Conservation (phyloP, 2,113 vertebrate species). For the Dipodomys spectabilis region DNA sequence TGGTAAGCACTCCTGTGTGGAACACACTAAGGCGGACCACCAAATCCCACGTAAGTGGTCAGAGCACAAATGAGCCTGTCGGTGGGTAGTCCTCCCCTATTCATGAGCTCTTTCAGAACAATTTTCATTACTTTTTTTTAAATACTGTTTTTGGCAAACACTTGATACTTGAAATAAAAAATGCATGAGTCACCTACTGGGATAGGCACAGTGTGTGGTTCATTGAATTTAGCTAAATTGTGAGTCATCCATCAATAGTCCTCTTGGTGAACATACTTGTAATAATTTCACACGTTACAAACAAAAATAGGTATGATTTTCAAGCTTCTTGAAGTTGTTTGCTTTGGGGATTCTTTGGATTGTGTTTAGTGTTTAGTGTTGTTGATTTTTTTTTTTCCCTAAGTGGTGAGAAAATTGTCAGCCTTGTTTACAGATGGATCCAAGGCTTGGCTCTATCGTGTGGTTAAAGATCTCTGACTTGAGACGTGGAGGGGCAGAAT, state of each 20-base stretch:
- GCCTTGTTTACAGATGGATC: slow-evolving; percentile 70
- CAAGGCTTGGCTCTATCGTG: background rate
- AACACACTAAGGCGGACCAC: slow-evolving; percentile 66
- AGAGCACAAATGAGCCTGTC: slow-evolving; percentile 86
- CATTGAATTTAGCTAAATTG: slow-evolving; percentile 92
- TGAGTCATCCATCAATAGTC: slow-evolving; percentile 90
- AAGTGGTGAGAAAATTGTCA: slow-evolving; percentile 74
- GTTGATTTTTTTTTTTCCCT: slow-evolving; percentile 62
- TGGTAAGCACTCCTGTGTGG: slow-evolving; percentile 72
- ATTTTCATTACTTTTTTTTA: slow-evolving; percentile 88
- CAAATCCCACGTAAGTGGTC: slow-evolving; percentile 87
- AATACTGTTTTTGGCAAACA: slow-evolving; percentile 92
- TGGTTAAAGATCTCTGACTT: slow-evolving; percentile 18
- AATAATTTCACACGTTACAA: slow-evolving; percentile 89
- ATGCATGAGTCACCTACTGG: slow-evolving; percentile 89
- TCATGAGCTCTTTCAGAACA: slow-evolving; percentile 86
- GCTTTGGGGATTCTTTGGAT: slow-evolving; percentile 78
- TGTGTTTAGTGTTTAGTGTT: slow-evolving; percentile 74
- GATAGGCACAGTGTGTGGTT: slow-evolving; percentile 89
- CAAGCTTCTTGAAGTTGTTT: slow-evolving; percentile 85
- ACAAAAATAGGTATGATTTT: slow-evolving; percentile 88
- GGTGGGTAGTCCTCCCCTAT: slow-evolving; percentile 87
- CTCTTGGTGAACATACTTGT: slow-evolving; percentile 88
- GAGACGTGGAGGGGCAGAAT: background rate
- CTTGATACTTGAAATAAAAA: slow-evolving; percentile 90